phyloP scores from a whole-genome alignment of 2,797 vertebrate species.

The Pyrocephalus nanus region DNA sequence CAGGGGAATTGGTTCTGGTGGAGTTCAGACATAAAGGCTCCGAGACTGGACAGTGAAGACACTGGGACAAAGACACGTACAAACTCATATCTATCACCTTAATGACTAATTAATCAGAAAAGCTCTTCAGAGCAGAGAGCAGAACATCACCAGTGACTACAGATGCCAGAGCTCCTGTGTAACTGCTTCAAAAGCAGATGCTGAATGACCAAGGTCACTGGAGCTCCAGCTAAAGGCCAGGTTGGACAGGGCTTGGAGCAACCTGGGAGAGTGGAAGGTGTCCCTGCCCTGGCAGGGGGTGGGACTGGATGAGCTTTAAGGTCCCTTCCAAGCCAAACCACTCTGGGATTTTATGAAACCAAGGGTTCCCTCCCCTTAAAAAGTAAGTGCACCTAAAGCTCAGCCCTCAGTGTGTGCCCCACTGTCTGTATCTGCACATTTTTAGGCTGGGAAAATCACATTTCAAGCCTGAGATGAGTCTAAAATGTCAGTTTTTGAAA shows the following conservation, averaged over 20 bases:
- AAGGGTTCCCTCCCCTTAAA: not conserved
- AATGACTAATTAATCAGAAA: not conserved
- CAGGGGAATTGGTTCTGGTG: not conserved
- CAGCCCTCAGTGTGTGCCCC: not conserved
- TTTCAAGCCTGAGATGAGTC: not conserved
- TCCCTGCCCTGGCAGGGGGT: not conserved
- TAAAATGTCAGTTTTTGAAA: slow-evolving; percentile 21
- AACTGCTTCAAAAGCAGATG: not conserved
- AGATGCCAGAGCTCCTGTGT: not conserved
- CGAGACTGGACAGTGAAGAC: not conserved
- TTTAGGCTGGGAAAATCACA: not conserved
- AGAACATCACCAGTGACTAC: not conserved
- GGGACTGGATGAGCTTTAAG: too few relatives aligned
- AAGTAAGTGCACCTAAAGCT: not conserved
- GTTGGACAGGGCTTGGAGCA: not conserved
- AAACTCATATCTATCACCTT: not conserved
- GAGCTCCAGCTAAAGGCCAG: not conserved
- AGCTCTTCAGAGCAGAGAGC: not conserved
- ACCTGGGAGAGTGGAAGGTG: not conserved
- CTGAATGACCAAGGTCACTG: not conserved
- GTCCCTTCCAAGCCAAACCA: not conserved
- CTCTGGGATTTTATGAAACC: not conserved
- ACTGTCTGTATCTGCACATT: not conserved
- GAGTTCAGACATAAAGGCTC: not conserved
- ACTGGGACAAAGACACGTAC: not conserved